Percentiles rank a stretch among this genome's conserved stretches.
These are phyloP conservation scores for Anthopleura sola DNA, from an alignment of 64 coral and sea anemone species.

Conservation along the genomic window DNA sequence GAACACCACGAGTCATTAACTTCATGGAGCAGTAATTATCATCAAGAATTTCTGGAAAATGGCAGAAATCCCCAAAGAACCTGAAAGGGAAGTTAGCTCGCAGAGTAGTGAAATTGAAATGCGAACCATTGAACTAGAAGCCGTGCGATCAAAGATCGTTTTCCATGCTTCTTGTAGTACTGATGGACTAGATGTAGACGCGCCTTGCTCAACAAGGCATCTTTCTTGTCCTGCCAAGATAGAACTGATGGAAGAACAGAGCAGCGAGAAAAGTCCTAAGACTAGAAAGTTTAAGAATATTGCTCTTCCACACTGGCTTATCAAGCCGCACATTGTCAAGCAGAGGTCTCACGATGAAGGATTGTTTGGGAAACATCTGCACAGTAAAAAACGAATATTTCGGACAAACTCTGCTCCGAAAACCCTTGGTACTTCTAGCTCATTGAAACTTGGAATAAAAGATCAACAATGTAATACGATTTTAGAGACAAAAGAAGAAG, in stretches of 20 bases:
- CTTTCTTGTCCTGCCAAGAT: constrained; percentile 43
- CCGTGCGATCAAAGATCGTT: not conserved
- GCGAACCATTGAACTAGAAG: constrained; percentile 14
- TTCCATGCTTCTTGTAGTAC: constrained; percentile 2
- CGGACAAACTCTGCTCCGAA: constrained; percentile 81
- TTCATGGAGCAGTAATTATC: too few species aligned
- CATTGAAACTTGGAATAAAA: constrained; percentile 4
- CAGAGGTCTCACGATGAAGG: constrained; percentile 22
- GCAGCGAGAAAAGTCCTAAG: constrained; percentile 30
- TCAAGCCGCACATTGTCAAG: constrained; percentile 31
- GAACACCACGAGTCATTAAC: too few species aligned
- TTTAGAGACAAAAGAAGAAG: not conserved
- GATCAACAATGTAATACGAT: constrained; percentile 15
- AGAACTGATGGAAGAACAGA: not conserved
- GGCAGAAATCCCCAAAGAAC: not conserved
- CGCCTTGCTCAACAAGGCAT: not conserved
- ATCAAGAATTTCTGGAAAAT: not conserved
- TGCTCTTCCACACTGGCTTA: constrained; percentile 55
- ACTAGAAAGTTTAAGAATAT: constrained; percentile 44
- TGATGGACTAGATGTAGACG: not conserved
- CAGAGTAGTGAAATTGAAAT: not conserved
- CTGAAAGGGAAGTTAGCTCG: not conserved
- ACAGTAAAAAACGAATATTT: constrained; percentile 36
- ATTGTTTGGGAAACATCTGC: constrained; percentile 20
- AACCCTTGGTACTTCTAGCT: constrained; percentile 38